A percentile compares a stretch with the other conserved stretches of the same genome.
Conservation (phyloP, 2,797 vertebrate species). For the Enoplosus armatus region DNA sequence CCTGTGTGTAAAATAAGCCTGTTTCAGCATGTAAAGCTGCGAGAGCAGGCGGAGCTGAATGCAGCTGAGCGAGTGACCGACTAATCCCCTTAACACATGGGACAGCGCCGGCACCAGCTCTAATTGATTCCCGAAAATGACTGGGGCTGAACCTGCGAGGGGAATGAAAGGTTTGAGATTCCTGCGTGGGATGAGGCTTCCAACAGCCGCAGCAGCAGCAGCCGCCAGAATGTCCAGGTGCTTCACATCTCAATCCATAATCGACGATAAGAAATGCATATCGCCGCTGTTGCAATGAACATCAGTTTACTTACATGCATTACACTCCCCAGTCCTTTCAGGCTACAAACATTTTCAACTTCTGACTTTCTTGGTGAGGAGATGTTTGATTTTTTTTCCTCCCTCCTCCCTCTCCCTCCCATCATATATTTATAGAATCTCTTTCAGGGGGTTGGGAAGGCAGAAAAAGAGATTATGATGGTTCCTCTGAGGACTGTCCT, state of each 20-base stretch:
- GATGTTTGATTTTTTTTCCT: slow-evolving; percentile 74
- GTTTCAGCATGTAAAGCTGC: slow-evolving; percentile 80
- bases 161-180: slow-evolving; percentile 89
- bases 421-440: slow-evolving; percentile 93
- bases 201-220: slow-evolving; percentile 53
- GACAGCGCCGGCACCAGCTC: slow-evolving; percentile 87
- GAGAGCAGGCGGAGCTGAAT: slow-evolving; percentile 85
- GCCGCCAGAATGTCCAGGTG: slow-evolving; percentile 83
- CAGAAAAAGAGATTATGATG: slow-evolving; percentile 91
- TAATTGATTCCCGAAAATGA: slow-evolving; percentile 94
- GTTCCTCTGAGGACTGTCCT: slow-evolving; percentile 87
- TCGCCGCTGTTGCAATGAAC: slow-evolving; percentile 81
- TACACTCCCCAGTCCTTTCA: slow-evolving; percentile 20
- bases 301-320: slow-evolving; percentile 17
- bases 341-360: slow-evolving; percentile 76
- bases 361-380: slow-evolving; percentile 81
- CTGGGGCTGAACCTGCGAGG: slow-evolving; percentile 81
- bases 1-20: slow-evolving; percentile 83
- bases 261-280: slow-evolving; percentile 88
- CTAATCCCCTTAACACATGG: slow-evolving; percentile 91
- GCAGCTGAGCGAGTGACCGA: slow-evolving; percentile 87
- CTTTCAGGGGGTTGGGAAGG: slow-evolving; percentile 87
- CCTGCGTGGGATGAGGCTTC: slow-evolving; percentile 85
- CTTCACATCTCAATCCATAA: slow-evolving; percentile 84
- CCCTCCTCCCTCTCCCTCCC: slow-evolving; percentile 66